Evolutionary conservation across 2,888 invertebrate species (phyloP), one percentile per base, ranked within the genome.

Genomic region (Acleris emargana): DNA sequence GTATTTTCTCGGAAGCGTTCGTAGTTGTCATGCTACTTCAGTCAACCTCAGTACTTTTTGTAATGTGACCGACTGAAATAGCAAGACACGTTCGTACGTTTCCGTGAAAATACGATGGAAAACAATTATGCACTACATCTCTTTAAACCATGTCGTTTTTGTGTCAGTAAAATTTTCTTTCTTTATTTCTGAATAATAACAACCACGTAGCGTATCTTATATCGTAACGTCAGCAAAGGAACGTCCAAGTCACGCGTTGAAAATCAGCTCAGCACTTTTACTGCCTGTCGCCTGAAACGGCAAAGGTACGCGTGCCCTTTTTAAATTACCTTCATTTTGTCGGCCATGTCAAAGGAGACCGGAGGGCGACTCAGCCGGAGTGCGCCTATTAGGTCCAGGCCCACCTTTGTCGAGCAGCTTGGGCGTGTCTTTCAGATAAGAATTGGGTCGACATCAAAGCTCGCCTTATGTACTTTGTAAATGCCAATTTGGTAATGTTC

Each of bases 371-470:
- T 73, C 75, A 78, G 76, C 83, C 80, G 73, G 71, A 91, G 91
- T 81, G 80, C 82, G 81, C 90, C 81, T 91, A 91, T 91, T 91
- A 90, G 83, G 87, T 82, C 82, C 86, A 84, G 79, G 78, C 81
- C 83, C 79, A 76, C 83, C 84, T 91, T 89, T 90, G 90, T 90
- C 82, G 78, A 79, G 76, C 73, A 73, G 72, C 77, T 76, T 71
- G 80, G 83, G 82, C 87, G 81, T 88, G 89, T 91, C 91, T 90
- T 89, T 88, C 84, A 88, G 90, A 91, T 86, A 90, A 80, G 83
- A 88, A 87, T 83, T 89, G 85, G 88, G 87, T 83, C 87, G 87
- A 88, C 83, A 86, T 90, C 89, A 90, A 91, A 91, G 86, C 75
- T 69, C 68, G 51, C 53, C 59, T 52, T 61, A 64, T 64, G 49